A percentile compares a stretch with the other conserved stretches of the same genome.
Evolutionary conservation across 2,888 invertebrate species (phyloP).

Genomic region (Clistopyga incitator): DNA sequence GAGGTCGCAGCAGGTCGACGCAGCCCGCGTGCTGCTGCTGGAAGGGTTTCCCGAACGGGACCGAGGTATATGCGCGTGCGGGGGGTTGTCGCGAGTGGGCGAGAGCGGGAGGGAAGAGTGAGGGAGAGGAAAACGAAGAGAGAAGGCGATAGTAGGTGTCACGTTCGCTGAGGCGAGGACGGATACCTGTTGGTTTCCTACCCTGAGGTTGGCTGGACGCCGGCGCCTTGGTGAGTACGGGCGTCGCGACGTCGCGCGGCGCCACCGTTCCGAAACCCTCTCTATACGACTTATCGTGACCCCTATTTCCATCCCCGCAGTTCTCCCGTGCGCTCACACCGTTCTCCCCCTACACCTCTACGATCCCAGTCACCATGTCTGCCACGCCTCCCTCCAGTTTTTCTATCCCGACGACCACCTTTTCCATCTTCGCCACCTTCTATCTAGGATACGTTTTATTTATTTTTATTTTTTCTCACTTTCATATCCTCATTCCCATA

Average conservation of each 20-base stretch:
- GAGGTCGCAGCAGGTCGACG: conserved; percentile 61
- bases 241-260: conserved; percentile 62
- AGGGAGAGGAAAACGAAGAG: conserved; percentile 49
- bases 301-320: conserved; percentile 56
- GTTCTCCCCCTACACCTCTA: conserved; percentile 2
- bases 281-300: conserved; percentile 62
- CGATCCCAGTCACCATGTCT: not conserved
- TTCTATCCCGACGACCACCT: conserved; percentile 20
- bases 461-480: not conserved
- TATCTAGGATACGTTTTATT: not conserved
- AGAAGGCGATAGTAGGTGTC: conserved; percentile 55
- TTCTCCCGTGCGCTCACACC: conserved; percentile 12
- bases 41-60: conserved; percentile 66
- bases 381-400: conserved; percentile 5
- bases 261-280: conserved; percentile 57
- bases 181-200: conserved; percentile 74
- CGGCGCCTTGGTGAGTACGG: conserved; percentile 68
- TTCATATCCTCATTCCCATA: conserved; percentile 27
- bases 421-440: conserved; percentile 27
- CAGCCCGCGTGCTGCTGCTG: conserved; percentile 47
- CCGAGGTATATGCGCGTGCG: conserved; percentile 19
- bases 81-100: conserved; percentile 29
- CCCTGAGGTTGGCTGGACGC: conserved; percentile 66
- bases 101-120: conserved; percentile 47
- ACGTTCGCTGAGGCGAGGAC: conserved; percentile 65